A percentile compares a stretch with the other conserved stretches of the same genome.
Evolutionary conservation across 2,113 vertebrate genomes (phyloP).

Genomic region (Tachysurus vachellii): DNA sequence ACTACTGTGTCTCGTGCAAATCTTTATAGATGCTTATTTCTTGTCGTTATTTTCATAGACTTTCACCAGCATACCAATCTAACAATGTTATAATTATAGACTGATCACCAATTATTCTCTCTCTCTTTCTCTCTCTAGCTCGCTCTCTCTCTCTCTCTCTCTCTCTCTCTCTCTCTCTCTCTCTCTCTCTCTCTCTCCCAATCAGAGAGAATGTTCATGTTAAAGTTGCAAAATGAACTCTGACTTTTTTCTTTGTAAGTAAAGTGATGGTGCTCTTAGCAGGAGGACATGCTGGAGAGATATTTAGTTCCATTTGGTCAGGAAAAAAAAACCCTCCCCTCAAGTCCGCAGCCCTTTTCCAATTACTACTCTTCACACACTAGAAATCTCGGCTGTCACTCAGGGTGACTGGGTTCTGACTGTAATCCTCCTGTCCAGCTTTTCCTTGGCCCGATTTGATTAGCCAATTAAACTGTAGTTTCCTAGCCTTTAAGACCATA

Average conservation of each 20-base stretch:
- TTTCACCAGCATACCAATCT: not conserved
- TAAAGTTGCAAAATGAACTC: slow-evolving; percentile 42
- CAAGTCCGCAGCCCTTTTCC: slow-evolving; percentile 56
- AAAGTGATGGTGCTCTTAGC: slow-evolving; percentile 48
- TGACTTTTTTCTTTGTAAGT: slow-evolving; percentile 32
- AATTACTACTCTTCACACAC: slow-evolving; percentile 58
- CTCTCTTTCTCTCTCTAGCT: not conserved
- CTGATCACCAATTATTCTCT: not conserved
- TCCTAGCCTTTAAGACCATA: slow-evolving; percentile 43
- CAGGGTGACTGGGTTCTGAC: slow-evolving; percentile 52
- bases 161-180: not conserved
- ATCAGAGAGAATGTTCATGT: slow-evolving; percentile 2
- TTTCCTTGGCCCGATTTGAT: slow-evolving; percentile 48
- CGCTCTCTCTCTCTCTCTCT: not conserved
- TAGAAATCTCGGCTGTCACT: slow-evolving; percentile 60
- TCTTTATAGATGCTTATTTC: not conserved
- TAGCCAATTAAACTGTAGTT: slow-evolving; percentile 48
- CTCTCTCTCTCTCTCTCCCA: not conserved
- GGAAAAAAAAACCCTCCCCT: slow-evolving; percentile 53
- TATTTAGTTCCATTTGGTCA: slow-evolving; percentile 57
- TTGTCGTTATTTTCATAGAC: not conserved
- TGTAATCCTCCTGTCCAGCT: slow-evolving; percentile 53
- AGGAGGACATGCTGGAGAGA: slow-evolving; percentile 48
- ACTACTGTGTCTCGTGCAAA: not conserved
- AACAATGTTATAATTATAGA: not conserved